Evolutionary conservation across 1,140 invertebrate species (phyloP).

Genomic region (Habropoda laboriosa): DNA sequence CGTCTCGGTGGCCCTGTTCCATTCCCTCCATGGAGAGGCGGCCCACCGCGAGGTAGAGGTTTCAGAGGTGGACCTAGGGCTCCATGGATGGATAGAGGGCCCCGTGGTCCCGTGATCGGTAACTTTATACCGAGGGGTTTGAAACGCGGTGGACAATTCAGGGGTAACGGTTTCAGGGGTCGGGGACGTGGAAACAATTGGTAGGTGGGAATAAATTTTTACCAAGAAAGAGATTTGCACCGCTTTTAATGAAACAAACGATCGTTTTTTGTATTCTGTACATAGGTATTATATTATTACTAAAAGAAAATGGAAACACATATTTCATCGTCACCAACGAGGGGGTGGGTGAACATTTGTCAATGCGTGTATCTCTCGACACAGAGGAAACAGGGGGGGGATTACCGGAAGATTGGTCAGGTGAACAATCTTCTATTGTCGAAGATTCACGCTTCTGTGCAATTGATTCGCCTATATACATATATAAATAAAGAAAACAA

Average conservation of each 20-base stretch:
- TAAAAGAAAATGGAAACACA: background rate
- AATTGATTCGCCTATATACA: constrained; percentile 61
- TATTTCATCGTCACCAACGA: background rate
- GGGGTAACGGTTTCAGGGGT: constrained; percentile 70
- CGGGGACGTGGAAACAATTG: constrained; percentile 70
- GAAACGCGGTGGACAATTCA: constrained; percentile 73
- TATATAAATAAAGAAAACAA: constrained; percentile 70
- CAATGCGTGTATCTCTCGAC: background rate
- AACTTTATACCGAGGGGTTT: constrained; percentile 70
- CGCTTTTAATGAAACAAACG: constrained; percentile 5
- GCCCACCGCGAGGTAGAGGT: constrained; percentile 59
- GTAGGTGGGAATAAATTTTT: constrained; percentile 67
- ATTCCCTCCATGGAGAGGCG: constrained; percentile 69
- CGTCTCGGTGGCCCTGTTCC: constrained; percentile 56
- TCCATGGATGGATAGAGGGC: constrained; percentile 76
- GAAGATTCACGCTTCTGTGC: constrained; percentile 42
- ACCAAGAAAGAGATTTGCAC: constrained; percentile 27
- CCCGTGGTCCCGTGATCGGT: constrained; percentile 64
- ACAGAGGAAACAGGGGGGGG: background rate
- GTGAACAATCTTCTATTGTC: constrained; percentile 15
- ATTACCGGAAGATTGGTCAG: background rate
- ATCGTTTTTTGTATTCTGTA: constrained; percentile 44
- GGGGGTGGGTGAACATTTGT: too few relatives aligned
- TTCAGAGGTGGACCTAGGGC: constrained; percentile 73
- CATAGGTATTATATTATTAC: constrained; percentile 33